These are phyloP conservation scores for Cisticola juncidis DNA, from an alignment of 2,113 vertebrate genomes.

Conservation along the genomic window DNA sequence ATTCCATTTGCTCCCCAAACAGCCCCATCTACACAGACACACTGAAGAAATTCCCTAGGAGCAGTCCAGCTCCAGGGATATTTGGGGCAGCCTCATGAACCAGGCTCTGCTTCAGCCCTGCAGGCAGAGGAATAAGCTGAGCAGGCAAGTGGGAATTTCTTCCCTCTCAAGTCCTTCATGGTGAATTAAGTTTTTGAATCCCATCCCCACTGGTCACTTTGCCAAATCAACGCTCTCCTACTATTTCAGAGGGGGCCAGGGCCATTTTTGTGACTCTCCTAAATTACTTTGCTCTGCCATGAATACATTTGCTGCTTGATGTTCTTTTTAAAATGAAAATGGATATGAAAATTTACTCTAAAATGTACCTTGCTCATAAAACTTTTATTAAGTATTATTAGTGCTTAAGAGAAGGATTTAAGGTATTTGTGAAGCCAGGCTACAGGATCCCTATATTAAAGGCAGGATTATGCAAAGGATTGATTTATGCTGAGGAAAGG, in stretches of 20 bases:
- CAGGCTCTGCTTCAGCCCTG: not conserved
- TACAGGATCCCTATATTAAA: conserved; percentile 36
- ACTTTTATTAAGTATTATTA: conserved; percentile 68
- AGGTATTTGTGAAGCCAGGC: conserved; percentile 57
- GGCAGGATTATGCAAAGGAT: not conserved
- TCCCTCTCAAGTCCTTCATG: conserved; percentile 63
- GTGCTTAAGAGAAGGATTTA: conserved; percentile 63
- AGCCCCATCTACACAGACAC: not conserved
- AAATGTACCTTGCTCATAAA: conserved; percentile 68
- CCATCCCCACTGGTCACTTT: conserved; percentile 44
- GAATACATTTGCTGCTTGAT: conserved; percentile 59
- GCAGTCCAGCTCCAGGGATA: not conserved
- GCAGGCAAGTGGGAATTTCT: conserved; percentile 7
- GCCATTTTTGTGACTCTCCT: conserved; percentile 45
- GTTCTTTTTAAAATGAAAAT: conserved; percentile 56
- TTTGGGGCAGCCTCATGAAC: not conserved
- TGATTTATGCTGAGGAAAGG: not conserved
- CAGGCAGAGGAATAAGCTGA: not conserved
- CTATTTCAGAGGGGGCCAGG: conserved; percentile 24
- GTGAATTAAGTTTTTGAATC: conserved; percentile 65
- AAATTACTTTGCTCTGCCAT: conserved; percentile 57
- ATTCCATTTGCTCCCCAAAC: not conserved
- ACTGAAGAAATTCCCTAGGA: not conserved
- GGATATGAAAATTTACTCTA: conserved; percentile 67
- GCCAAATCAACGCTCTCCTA: conserved; percentile 12